Conservation (phyloP, 1,140 invertebrate species). For the Carposina sasakii region DNA sequence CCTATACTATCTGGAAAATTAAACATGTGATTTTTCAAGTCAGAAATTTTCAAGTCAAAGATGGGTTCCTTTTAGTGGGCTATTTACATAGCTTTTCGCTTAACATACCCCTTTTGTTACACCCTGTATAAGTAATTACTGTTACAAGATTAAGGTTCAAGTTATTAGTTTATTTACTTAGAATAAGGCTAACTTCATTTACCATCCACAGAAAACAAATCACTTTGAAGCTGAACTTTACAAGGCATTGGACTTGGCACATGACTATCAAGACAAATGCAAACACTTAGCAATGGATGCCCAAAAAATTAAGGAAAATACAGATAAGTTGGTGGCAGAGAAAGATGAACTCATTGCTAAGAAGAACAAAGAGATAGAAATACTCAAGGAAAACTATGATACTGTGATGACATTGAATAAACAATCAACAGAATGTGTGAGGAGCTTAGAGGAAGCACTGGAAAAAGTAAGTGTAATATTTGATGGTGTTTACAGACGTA, state of each 20-base stretch:
- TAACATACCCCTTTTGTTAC: no score
- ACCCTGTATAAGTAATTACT: no score
- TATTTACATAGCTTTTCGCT: no score
- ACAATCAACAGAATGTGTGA: slow-evolving; percentile 69
- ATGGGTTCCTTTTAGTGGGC: no score
- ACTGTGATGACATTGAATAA: slow-evolving; percentile 69
- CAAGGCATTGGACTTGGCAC: slow-evolving; percentile 77
- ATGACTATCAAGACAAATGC: slow-evolving; percentile 79
- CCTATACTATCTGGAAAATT: no score
- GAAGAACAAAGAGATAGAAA: slow-evolving; percentile 61
- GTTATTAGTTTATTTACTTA: no score
- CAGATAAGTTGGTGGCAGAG: slow-evolving; percentile 27
- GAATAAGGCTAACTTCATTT: no score
- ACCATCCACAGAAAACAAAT: slow-evolving; percentile 74
- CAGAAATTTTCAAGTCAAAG: no score
- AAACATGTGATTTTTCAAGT: no score
- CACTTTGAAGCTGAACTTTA: slow-evolving; percentile 78
- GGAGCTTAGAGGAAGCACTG: slow-evolving; percentile 68
- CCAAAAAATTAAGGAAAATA: slow-evolving; percentile 35
- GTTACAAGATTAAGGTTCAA: no score
- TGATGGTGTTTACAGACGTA: neutral
- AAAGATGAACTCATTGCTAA: slow-evolving; percentile 42
- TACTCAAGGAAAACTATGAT: slow-evolving; percentile 66
- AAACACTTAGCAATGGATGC: slow-evolving; percentile 56
- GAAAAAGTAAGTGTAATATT: slow-evolving; percentile 58